phyloP scores from a whole-genome alignment of 2,797 vertebrate species.

The Hirundo rustica region DNA sequence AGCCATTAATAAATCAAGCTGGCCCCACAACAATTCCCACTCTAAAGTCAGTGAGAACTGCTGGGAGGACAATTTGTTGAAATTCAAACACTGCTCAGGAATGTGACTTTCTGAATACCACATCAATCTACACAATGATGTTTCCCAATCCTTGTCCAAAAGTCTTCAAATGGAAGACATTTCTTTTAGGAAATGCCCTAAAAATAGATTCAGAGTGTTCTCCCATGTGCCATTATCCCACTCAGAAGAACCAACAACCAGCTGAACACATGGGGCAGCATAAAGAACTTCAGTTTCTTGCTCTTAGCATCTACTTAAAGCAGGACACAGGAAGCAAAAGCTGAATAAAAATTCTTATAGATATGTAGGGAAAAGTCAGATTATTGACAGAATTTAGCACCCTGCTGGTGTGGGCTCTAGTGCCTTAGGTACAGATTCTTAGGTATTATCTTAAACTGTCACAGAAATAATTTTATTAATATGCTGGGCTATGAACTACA shows the following conservation, averaged over 20 bases:
- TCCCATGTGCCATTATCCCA: background rate
- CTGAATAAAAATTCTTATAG: background rate
- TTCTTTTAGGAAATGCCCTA: background rate
- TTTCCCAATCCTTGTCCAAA: background rate
- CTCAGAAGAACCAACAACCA: background rate
- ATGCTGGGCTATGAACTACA: background rate
- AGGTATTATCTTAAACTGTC: background rate
- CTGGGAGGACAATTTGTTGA: background rate
- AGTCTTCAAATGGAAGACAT: background rate
- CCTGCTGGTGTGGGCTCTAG: background rate
- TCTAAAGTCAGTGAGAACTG: background rate
- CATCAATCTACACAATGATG: background rate
- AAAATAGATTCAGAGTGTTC: background rate
- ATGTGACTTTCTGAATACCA: background rate
- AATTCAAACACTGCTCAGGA: background rate
- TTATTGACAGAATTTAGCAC: background rate
- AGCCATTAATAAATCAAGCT: background rate
- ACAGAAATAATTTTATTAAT: constrained; percentile 5
- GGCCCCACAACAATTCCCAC: background rate
- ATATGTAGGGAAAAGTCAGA: background rate
- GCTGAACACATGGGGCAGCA: background rate
- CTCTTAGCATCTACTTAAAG: background rate
- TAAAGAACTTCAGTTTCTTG: background rate
- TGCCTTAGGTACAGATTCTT: background rate
- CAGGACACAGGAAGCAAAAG: background rate